Evolutionary conservation across 2,888 invertebrate genomes (phyloP), one percentile per base, ranked within the genome.

Genomic region (Phorcus lineatus): DNA sequence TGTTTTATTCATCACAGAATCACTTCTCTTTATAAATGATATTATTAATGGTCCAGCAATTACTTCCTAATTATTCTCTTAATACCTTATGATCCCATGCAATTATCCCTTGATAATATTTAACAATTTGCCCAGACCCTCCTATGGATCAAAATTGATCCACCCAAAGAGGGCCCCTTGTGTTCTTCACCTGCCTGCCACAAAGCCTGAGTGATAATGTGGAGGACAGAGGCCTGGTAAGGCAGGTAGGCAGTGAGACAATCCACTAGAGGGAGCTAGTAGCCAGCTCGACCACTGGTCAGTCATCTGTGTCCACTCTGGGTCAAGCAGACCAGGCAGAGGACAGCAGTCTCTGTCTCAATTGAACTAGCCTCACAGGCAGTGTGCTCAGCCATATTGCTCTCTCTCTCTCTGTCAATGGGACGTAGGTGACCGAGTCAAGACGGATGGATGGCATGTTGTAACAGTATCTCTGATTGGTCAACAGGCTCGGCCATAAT

Each of bases 381-480:
- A 62, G 62, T 62, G 62, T 16, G 40, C 31, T n/a, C 70, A 36
- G 70, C 70, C 70, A 70, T 70, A 70, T 70, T 70, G 70, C 36
- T 36, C 36, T 70, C 28, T 47, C 47, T 13, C 36, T 52, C 74
- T 52, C 52, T 74, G 76, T 54, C 76, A 76, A 76, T 76, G 76
- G 76, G 76, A 76, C 76, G 70, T 19, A 36, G 70, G 36, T 70
- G 70, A 70, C 70, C 70, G 55, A 76, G 76, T 53, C 76, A 76
- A 76, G 54, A 53, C 47, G 47, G 76, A 76, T 76, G 54, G 76
- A 53, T 76, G 55, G 54, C 54, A 76, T 54, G 24, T 55, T 76
- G 76, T 76, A 76, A 76, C 76, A 76, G 55, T 76, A 76, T 76
- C 76, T 76, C 55, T 76, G 76, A 76, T 76, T 76, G 76, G 76